Evolutionary conservation across 2,888 invertebrate species (phyloP).

Genomic region (Tillus elongatus): DNA sequence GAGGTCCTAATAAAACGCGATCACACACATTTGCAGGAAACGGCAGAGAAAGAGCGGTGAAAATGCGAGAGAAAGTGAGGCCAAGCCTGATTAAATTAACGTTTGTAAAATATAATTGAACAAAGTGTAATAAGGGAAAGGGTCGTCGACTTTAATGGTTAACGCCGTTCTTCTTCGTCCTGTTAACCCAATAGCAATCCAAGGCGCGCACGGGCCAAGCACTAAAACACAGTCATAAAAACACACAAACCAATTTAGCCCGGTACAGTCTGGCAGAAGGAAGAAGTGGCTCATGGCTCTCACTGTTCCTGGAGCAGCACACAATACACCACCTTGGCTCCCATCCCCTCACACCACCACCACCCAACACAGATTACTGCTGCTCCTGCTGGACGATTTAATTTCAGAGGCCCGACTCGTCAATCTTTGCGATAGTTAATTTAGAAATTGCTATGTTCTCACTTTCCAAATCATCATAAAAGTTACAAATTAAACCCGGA

Average conservation of each 20-base stretch:
- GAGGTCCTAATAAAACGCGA: too few relatives aligned
- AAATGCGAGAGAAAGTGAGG: too few relatives aligned
- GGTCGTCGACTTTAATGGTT: too few relatives aligned
- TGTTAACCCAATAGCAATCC: slow-evolving; percentile 43
- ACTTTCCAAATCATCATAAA: slow-evolving; percentile 34
- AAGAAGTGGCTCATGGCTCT: not conserved
- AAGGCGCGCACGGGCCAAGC: slow-evolving; percentile 41
- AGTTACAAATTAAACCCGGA: slow-evolving; percentile 29
- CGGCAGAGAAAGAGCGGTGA: too few relatives aligned
- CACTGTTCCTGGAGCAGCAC: slow-evolving; percentile 30
- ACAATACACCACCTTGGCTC: too few relatives aligned
- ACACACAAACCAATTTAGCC: slow-evolving; percentile 46
- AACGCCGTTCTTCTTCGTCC: slow-evolving; percentile 37
- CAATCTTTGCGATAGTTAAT: slow-evolving; percentile 38
- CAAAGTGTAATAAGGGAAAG: too few relatives aligned
- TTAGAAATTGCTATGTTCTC: slow-evolving; percentile 35
- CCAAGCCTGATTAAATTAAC: too few relatives aligned
- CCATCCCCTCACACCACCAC: slow-evolving; percentile 16
- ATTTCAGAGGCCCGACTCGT: slow-evolving; percentile 37
- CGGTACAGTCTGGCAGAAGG: slow-evolving; percentile 37
- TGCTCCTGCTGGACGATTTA: slow-evolving; percentile 36
- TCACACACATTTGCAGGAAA: too few relatives aligned
- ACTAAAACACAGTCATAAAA: slow-evolving; percentile 46
- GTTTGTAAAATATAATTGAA: too few relatives aligned
- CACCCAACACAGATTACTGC: slow-evolving; percentile 20